Base-by-base conservation (phyloP, 2,113 vertebrate species). In the Nettapus auritus region DNA sequence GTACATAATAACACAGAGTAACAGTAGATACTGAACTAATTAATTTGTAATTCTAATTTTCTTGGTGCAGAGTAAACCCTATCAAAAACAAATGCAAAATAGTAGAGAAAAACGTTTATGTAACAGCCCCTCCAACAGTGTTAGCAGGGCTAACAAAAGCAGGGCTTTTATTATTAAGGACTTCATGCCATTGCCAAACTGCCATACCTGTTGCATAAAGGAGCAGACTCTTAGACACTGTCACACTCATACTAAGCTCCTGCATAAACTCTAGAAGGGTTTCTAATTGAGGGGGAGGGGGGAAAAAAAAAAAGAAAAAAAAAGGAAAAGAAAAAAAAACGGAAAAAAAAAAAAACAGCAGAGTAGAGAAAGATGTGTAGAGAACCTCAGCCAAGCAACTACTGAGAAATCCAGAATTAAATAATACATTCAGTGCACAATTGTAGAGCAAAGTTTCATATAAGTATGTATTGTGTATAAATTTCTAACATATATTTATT, bases 131-230 rank as follows among this genome's bases (percentile, higher is more conserved):
- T 77, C 11, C 5, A 26, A n/a, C n/a, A 48, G 28, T 34, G 8
- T n/a, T 42, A 44, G 12, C n/a, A n/a, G 56, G 67, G 55, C n/a
- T 44, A 70, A 34, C 44, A 85, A 48, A 85, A 48, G 18, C 26
- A 60, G 40, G 55, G 33, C 31, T 40, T 93, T 80, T 38, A 36
- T 69, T 55, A 28, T 33, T 34, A 17, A 59, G 23, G n/a, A 74
- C 13, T 11, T 62, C 57, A 23, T 33, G 5, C 13, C 31, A 36
- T 0, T 0, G 74, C 7, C 26, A 69, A 67, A n/a, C 18, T 46
- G 9, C 21, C 8, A 2, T 36, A 36, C 4, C 14, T 53, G 22
- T 70, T 84, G 26, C 23, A 25, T 60, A 57, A 48, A 48, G 33
- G 44, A 87, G n/a, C 38, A 31, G 48, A 60, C 6, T 13, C 59